Conservation (phyloP, 2,888 invertebrate genomes). For the Chrysolina haemoptera region DNA sequence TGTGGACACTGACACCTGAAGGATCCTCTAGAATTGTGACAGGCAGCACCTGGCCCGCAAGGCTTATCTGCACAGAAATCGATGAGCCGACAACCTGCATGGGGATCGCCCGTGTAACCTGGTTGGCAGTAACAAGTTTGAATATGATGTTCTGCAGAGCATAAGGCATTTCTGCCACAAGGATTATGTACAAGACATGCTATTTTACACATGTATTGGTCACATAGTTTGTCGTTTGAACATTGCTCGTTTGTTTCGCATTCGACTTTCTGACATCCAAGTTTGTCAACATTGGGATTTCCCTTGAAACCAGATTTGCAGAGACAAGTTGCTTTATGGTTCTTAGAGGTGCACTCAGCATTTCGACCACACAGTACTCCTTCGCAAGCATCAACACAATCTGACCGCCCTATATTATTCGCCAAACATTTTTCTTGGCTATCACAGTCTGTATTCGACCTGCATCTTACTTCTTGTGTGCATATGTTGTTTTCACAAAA, state of each 20-base stretch:
- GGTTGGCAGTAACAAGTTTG: constrained; percentile 90
- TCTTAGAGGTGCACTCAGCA: constrained; percentile 82
- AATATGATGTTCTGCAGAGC: constrained; percentile 86
- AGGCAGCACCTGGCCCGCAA: constrained; percentile 86
- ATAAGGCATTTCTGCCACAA: constrained; percentile 88
- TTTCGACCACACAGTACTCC: constrained; percentile 85
- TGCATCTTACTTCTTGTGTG: constrained; percentile 85
- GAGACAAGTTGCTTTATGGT: constrained; percentile 83
- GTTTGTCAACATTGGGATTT: constrained; percentile 79
- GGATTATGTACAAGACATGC: constrained; percentile 88
- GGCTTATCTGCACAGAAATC: constrained; percentile 86
- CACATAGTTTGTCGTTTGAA: constrained; percentile 86
- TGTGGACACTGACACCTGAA: constrained; percentile 86
- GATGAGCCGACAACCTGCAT: constrained; percentile 79
- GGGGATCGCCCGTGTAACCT: constrained; percentile 87
- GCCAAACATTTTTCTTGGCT: constrained; percentile 81
- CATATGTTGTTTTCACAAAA: constrained; percentile 89
- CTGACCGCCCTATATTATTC: constrained; percentile 80
- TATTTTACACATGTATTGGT: constrained; percentile 87
- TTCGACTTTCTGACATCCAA: constrained; percentile 86
- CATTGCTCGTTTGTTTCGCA: constrained; percentile 82
- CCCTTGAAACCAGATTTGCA: constrained; percentile 88
- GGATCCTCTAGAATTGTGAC: constrained; percentile 85
- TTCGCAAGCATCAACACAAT: constrained; percentile 84
- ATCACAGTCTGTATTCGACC: constrained; percentile 81